These are phyloP conservation scores for Callyntrura guangdongensis DNA, from an alignment of 2,888 invertebrate species.

Conservation along the genomic window DNA sequence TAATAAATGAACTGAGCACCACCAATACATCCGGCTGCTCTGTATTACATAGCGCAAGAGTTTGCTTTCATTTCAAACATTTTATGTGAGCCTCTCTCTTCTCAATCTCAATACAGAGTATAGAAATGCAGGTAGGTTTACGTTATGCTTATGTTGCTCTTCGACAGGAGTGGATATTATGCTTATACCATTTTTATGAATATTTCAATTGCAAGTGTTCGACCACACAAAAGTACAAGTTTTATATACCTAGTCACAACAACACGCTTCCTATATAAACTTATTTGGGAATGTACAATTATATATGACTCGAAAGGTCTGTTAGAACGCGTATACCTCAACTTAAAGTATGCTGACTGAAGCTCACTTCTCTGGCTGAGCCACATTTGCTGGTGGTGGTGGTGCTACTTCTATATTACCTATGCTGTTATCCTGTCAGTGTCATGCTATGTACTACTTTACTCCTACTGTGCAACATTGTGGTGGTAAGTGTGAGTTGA, in stretches of 20 bases:
- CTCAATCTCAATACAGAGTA: not conserved
- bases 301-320: not conserved
- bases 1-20: constrained; percentile 13
- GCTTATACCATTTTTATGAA: constrained; percentile 37
- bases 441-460: constrained; percentile 29
- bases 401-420: no score
- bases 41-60: constrained; percentile 16
- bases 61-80: constrained; percentile 44
- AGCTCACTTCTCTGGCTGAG: not conserved
- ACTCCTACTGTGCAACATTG: constrained; percentile 41
- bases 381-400: constrained; percentile 15
- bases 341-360: constrained; percentile 8
- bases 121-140: constrained; percentile 25
- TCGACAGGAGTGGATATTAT: not conserved
- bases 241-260: not conserved
- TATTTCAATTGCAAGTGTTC: constrained; percentile 44
- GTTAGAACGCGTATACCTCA: constrained; percentile 25
- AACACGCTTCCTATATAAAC: not conserved
- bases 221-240: constrained; percentile 39
- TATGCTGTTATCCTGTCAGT: constrained; percentile 35
- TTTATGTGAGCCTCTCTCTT: not conserved
- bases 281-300: not conserved
- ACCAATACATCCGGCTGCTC: constrained; percentile 36
- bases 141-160: not conserved
- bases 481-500: constrained; percentile 36